Conservation (phyloP, 1,140 invertebrate genomes). For the Nymphalis io region DNA sequence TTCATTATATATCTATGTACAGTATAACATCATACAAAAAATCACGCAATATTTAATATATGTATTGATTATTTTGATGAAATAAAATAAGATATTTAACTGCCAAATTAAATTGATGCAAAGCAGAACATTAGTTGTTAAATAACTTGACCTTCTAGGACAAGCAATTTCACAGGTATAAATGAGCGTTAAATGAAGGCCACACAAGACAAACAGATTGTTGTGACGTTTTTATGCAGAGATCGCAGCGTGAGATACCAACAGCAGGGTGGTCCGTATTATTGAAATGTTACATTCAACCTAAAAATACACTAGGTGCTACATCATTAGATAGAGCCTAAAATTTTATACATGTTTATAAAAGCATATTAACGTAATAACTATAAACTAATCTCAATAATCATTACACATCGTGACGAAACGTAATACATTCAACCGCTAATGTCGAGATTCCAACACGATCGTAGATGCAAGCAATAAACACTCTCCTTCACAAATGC, state of each 20-base stretch:
- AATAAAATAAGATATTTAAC: too few relatives aligned
- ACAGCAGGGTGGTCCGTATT: slow-evolving; percentile 55
- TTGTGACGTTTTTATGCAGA: slow-evolving; percentile 60
- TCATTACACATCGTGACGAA: slow-evolving; percentile 45
- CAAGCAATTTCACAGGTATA: slow-evolving; percentile 52
- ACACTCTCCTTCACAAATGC: slow-evolving; percentile 49
- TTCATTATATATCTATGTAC: too few relatives aligned
- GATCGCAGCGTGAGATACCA: slow-evolving; percentile 60
- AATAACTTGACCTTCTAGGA: slow-evolving; percentile 19
- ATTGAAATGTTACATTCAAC: slow-evolving; percentile 15
- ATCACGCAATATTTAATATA: too few relatives aligned
- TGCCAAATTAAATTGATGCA: background rate
- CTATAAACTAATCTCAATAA: background rate
- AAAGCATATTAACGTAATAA: slow-evolving; percentile 1
- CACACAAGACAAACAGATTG: slow-evolving; percentile 68
- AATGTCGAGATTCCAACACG: slow-evolving; percentile 55
- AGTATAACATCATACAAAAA: too few relatives aligned
- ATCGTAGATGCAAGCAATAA: slow-evolving; percentile 50
- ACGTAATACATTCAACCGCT: slow-evolving; percentile 49
- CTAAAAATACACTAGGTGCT: slow-evolving; percentile 11
- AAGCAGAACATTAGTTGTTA: slow-evolving; percentile 11
- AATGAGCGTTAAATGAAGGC: slow-evolving; percentile 67
- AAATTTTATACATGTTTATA: background rate
- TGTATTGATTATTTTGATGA: too few relatives aligned
- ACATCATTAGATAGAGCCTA: background rate